Evolutionary conservation across 2,113 vertebrate species (phyloP).

Genomic region (Plecturocebus donacophilus): DNA sequence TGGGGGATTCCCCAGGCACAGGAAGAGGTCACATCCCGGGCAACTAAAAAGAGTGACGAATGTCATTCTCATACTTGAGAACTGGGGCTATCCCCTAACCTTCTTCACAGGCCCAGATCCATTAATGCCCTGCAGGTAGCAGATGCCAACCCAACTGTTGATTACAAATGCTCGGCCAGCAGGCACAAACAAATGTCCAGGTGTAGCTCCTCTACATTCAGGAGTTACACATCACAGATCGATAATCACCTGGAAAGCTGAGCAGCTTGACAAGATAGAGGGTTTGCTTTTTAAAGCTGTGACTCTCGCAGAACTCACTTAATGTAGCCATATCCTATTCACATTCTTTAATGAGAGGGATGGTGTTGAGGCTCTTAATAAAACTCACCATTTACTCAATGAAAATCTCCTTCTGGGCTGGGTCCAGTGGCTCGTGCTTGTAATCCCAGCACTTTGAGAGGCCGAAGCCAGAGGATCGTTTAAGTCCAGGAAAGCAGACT

Average conservation of each 20-base stretch:
- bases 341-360: not conserved
- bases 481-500: not conserved
- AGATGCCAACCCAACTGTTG: not conserved
- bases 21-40: not conserved
- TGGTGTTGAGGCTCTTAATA: not conserved
- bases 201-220: too few species aligned
- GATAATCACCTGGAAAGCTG: not conserved
- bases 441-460: not conserved
- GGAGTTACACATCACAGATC: not conserved
- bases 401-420: not conserved
- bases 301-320: not conserved
- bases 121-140: rapidly evolving
- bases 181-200: too few species aligned
- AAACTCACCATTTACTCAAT: not conserved
- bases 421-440: not conserved
- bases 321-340: not conserved
- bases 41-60: not conserved
- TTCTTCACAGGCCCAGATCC: not conserved
- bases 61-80: not conserved
- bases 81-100: not conserved
- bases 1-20: not conserved
- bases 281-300: not conserved
- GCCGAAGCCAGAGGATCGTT: not conserved
- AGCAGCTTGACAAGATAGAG: rapidly evolving
- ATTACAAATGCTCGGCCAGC: rapidly evolving